Base-by-base conservation (phyloP, 1,140 invertebrate genomes). In the Drosophila persimilis region DNA sequence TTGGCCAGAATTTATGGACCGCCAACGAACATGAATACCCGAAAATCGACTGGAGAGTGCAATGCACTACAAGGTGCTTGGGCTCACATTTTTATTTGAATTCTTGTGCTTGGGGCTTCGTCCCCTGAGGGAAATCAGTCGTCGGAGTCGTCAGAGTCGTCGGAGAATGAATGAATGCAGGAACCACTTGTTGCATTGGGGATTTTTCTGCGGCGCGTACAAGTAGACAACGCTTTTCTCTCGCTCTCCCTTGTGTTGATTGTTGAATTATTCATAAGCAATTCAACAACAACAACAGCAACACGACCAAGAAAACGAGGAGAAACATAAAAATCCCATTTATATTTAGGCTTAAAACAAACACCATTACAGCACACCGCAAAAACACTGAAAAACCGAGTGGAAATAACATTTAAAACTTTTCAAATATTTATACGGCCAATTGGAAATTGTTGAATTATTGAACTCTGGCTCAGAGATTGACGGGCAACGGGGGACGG, bases 251-350 rank as follows among this genome's bases (percentile, higher is more conserved):
- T 35, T 44, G 52, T 26, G 43, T 17, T 39, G 35, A 39, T 39
- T 39, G 24, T 45, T 73, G 70, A 73, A 75, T 75, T 67, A 60
- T 75, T 75, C 54, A 75, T 75, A 46, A 57, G 63, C 39, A 56
- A 67, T 61, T 67, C 52, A 24, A 45, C 41, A 51, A 54, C 17
- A 54, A 39, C 17, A 53, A 11, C 13, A 17, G 31, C 35, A 57
- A 26, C 26, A 45, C 35, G 57, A 35, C 50, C 20, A 48, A 5
- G 11, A 39, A 39, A 39, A 47, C 56, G 56, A 31, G 51, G 45
- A 29, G 35, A 50, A 75, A 75, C 73, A 77, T 76, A 77, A 76
- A 76, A 77, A 71, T 56, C 39, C 59, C 73, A 77, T 77, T 76
- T 77, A 57, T 63, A 77, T 76, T 73, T 64, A 64, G 60, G 73